Evolutionary conservation across 1,140 invertebrate genomes (phyloP).

Genomic region (Andrena cerasifolii): DNA sequence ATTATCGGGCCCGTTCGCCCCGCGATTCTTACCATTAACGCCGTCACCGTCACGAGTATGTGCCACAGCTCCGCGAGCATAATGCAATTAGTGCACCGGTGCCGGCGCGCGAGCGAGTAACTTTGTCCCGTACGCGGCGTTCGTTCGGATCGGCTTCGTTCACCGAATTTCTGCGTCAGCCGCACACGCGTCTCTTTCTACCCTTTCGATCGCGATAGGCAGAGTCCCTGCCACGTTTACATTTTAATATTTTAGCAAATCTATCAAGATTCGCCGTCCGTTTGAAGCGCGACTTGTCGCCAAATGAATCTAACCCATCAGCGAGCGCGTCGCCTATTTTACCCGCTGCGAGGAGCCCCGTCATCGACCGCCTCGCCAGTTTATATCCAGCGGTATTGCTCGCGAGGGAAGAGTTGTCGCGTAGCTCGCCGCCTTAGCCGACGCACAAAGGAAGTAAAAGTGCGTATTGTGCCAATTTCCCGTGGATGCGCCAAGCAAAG

Average conservation of each 20-base stretch:
- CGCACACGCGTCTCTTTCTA: no score
- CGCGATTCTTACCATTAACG: constrained; percentile 4
- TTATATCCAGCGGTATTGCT: neutral
- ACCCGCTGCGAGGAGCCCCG: neutral
- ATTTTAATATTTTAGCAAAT: no score
- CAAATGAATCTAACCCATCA: neutral
- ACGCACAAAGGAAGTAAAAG: constrained; percentile 46
- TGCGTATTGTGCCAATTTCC: constrained; percentile 60
- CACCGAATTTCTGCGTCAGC: no score
- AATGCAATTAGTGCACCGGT: neutral
- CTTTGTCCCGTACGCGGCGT: no score
- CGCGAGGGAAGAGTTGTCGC: neutral
- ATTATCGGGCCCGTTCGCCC: neutral
- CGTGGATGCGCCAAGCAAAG: constrained; percentile 8
- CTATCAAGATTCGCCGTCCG: no score
- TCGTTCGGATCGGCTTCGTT: no score
- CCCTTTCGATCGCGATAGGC: no score
- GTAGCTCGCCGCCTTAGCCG: neutral
- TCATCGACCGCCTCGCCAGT: neutral
- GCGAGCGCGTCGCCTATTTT: neutral
- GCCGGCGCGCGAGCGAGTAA: no score
- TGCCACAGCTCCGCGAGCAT: neutral
- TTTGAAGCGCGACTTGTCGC: neutral
- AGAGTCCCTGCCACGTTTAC: no score
- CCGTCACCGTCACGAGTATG: neutral